A percentile compares a stretch with the other conserved stretches of the same genome.
Evolutionary conservation across 2,113 vertebrate genomes (phyloP).

Genomic region (Hemichromis elongatus): DNA sequence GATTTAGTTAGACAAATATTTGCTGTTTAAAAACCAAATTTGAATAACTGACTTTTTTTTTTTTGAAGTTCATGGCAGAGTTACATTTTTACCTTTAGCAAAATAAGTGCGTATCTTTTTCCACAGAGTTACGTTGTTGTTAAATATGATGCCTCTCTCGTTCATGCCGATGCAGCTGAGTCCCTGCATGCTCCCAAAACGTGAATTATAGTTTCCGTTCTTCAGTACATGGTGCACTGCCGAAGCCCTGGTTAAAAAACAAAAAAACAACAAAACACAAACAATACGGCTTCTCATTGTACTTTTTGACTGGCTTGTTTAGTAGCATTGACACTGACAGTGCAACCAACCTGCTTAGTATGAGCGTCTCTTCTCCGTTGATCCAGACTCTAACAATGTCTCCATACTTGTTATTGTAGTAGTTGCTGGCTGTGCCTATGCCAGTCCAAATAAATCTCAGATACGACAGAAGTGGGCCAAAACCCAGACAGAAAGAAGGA

Average conservation of each 20-base stretch:
- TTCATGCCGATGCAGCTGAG: slow-evolving; percentile 90
- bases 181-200: slow-evolving; percentile 86
- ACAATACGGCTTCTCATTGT: neutral
- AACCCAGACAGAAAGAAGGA: slow-evolving; percentile 82
- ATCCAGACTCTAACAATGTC: slow-evolving; percentile 95
- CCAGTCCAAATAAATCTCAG: slow-evolving; percentile 83
- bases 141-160: slow-evolving; percentile 92
- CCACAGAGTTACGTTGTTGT: slow-evolving; percentile 85
- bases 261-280: neutral
- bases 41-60: neutral
- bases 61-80: neutral
- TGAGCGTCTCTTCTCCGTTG: slow-evolving; percentile 87
- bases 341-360: slow-evolving; percentile 86
- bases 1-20: neutral
- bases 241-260: slow-evolving; percentile 76
- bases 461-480: slow-evolving; percentile 73
- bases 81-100: slow-evolving; percentile 78
- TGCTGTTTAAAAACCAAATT: neutral
- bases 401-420: slow-evolving; percentile 90
- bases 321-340: neutral
- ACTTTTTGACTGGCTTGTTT: neutral
- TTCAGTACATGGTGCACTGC: slow-evolving; percentile 85
- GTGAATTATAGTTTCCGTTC: slow-evolving; percentile 79
- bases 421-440: slow-evolving; percentile 89
- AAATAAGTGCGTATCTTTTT: slow-evolving; percentile 83